phyloP scores from a whole-genome alignment of 2,888 invertebrate genomes.

The Drosophila borealis region DNA sequence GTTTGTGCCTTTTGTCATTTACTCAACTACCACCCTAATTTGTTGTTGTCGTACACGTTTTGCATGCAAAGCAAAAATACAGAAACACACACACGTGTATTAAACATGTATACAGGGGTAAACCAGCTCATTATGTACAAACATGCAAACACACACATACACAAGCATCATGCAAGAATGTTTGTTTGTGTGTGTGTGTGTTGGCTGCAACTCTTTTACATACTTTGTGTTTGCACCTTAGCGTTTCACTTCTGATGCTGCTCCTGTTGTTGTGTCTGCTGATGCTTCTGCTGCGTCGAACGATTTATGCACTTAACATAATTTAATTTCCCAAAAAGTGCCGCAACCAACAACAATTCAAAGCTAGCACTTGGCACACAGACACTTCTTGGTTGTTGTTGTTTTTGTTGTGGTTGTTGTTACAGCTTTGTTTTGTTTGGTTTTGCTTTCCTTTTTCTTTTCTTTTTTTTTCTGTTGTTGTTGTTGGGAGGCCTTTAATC shows the following conservation, averaged over 20 bases:
- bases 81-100: constrained; percentile 20
- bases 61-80: constrained; percentile 66
- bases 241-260: constrained; percentile 48
- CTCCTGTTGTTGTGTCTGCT: constrained; percentile 8
- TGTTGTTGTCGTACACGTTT: constrained; percentile 49
- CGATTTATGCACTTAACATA: constrained; percentile 78
- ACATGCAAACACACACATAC: constrained; percentile 34
- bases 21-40: constrained; percentile 66
- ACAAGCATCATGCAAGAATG: constrained; percentile 16
- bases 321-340: constrained; percentile 73
- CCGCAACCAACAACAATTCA: constrained; percentile 55
- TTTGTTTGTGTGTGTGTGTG: constrained; percentile 12
- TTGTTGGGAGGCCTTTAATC: constrained; percentile 45
- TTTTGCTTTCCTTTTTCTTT: constrained; percentile 54
- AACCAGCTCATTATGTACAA: constrained; percentile 59
- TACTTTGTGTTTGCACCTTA: constrained; percentile 52
- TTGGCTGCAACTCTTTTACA: constrained; percentile 49
- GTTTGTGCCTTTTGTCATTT: constrained; percentile 63
- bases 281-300: constrained; percentile 34
- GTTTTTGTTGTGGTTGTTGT: constrained; percentile 37
- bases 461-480: constrained; percentile 29
- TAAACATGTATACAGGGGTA: constrained; percentile 33
- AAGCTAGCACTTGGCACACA: constrained; percentile 59
- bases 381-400: constrained; percentile 49
- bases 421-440: constrained; percentile 53